Base-by-base conservation (phyloP, 1,140 invertebrate species). In the Microplitis demolitor region DNA sequence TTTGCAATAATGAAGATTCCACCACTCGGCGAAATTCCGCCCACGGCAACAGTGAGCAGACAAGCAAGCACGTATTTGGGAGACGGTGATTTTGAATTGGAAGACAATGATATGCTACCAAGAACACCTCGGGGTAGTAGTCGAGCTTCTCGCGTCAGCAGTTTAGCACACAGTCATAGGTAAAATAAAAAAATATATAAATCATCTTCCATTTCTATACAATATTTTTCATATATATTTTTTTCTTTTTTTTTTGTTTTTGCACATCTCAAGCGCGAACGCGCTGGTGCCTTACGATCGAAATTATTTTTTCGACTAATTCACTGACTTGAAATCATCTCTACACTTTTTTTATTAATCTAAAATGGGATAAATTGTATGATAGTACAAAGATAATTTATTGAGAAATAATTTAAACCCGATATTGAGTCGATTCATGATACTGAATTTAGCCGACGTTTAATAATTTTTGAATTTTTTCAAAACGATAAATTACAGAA, bases 111-210 rank as follows among this genome's bases (percentile, higher is more conserved):
- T 37, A 79, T 78, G 24, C 79, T 83, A 8, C 75, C 80, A 6
- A 85, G 82, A 69, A 87, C 87, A 6, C 84, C 85, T 4, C 78
- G 83, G 31, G 84, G 84, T 33, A 86, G 85, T 35, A 87, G 84
- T 67, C 78, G 88, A 74, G 87, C 87, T 45, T 89, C 89, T 61
- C 87, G 90, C 74, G 89, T 91, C 24, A 91, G 90, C 69, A 91
- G 90, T 82, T 86, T 91, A 6, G 91, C 90, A 68, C 91, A 91
- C 75, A 91, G 91, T 79, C 90, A 91, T 77, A 89, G 88, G 89
- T 76, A 69, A 69, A 14, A 50, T 64, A 54, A 8, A 70, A 62
- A 62, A 9, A 35, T 1, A 33, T 13, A 50, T 24, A 70, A 63
- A 6, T 37, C 14, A 61, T 31, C 9, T 63, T 11, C 0, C 16